Base-by-base conservation (phyloP, 2,888 invertebrate genomes). In the Augochlorella aurata region DNA sequence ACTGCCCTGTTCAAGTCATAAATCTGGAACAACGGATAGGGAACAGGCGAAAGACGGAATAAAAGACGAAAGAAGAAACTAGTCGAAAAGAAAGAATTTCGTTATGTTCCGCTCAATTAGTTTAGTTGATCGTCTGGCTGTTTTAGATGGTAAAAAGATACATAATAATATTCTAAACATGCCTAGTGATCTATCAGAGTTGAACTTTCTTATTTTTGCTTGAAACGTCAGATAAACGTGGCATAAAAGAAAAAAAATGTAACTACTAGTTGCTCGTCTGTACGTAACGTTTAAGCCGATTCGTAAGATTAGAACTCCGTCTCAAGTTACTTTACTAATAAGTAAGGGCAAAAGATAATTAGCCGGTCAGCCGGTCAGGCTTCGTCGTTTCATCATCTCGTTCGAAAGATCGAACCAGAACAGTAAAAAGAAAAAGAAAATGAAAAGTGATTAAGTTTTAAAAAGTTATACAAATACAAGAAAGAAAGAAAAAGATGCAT, bases 41-140 rank as follows among this genome's bases (percentile, higher is more conserved):
- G 18, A 66, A 16, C 44, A 29, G 21, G 24, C 16, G n/a, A 24
- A 74, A n/a, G 45, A 9, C 2, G 52, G 45, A 45, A 68, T 14
- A 21, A 65, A 63, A 21, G 4, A 63, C 14, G 47, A 50, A 24
- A 49, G 38, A 69, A 52, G n/a, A 65, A 21, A 49, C 49, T 52
- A 73, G 16, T 21, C 3, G 45, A 63, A 70, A 18, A n/a, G 52
- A 76, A 63, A 63, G 38, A 63, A 63, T 68, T 85, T 74, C 45
- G 52, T 84, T 85, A 77, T 78, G 65, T 77, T 78, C 76, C 76
- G 71, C 74, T 84, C 84, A 52, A 68, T 66, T 74, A 82, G 65
- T 67, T 73, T 68, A 73, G 29, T 38, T 50, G 38, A 74, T 61
- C 61, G 54, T 54, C 50, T 75, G 44, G 47, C 68, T 68, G 67